Evolutionary conservation across 2,888 invertebrate genomes (phyloP).

Genomic region (Drosophila eohydei): DNA sequence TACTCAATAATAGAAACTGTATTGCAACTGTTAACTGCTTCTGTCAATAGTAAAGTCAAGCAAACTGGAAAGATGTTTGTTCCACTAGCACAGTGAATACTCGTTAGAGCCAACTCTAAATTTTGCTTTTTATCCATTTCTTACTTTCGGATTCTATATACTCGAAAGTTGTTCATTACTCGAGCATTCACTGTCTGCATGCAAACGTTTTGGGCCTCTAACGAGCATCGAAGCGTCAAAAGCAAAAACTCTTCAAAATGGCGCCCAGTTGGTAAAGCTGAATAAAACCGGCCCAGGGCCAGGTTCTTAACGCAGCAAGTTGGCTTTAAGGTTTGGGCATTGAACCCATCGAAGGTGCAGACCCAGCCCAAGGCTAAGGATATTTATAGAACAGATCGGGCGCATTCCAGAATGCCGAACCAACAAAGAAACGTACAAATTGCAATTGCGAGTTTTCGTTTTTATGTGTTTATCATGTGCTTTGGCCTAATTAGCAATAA

Average conservation of each 20-base stretch:
- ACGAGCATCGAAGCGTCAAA: constrained; percentile 12
- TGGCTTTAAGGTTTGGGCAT: constrained; percentile 32
- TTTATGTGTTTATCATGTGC: constrained; percentile 31
- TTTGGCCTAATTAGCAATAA: constrained; percentile 70
- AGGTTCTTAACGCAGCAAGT: constrained; percentile 30
- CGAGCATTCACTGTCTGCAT: not conserved
- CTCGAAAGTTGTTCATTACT: not conserved
- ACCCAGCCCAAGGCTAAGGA: constrained; percentile 58
- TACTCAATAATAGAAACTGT: not conserved
- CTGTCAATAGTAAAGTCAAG: not conserved
- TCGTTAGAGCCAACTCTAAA: not conserved
- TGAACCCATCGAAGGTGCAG: constrained; percentile 49
- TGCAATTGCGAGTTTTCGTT: constrained; percentile 14
- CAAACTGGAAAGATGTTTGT: not conserved
- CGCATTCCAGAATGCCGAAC: constrained; percentile 9
- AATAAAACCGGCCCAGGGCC: constrained; percentile 41
- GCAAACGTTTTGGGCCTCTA: constrained; percentile 19
- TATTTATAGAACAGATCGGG: constrained; percentile 60
- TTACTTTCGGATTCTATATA: no score
- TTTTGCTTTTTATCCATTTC: not conserved
- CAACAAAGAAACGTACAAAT: constrained; percentile 30
- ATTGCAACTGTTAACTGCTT: no score
- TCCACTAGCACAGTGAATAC: not conserved
- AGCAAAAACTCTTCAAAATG: constrained; percentile 30
- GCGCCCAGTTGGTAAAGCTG: constrained; percentile 10